Base-by-base conservation (phyloP, 1,140 invertebrate species). In the Pogonognathellus flavescens region DNA sequence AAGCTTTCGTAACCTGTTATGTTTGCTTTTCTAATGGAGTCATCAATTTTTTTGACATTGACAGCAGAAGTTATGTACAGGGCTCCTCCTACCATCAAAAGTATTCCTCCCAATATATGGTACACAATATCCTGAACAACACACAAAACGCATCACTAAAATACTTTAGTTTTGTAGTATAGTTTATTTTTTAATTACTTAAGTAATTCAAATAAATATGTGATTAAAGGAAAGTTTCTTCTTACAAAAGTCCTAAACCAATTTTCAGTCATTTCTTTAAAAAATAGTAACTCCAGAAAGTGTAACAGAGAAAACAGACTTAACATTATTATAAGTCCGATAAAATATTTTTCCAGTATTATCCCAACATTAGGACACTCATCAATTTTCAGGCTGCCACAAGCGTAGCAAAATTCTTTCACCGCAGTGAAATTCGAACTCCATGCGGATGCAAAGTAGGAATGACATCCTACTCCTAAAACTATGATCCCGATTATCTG, bases 401-500 rank as follows among this genome's bases (percentile, higher is more conserved):
- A 76, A n/a, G 0, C 18, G 4, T 52, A 5, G 9, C 52, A 55
- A 13, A 41, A 25, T 13, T 14, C 14, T 52, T 50, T 18, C 14
- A 50, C 20, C 16, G 11, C 2, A 52, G 52, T 52, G 16, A n/a
- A 55, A 13, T 52, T 52, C 20, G 2, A 6, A 20, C 20, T 80
- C 76, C 52, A 50, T 0, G 14, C 1, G 31, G 52, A 55, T 8
- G 0, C 13, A 50, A 80, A 80, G 20, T 20, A 52, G 0, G 62
- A 80, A 50, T 80, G 76, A 10, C 76, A 80, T 4, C 76, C 76
- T 22, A 80, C 10, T 10, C 76, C 49, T 52, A 50, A 18, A 18
- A 20, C n/a, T 11, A 80, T 6, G 9, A 50, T 41, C 2, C 76
- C 76, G 9, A 80, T n/a, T n/a, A 80, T 11, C 52, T 80, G 41